Evolutionary conservation across 2,888 invertebrate genomes (phyloP), one percentile per base, ranked within the genome.

Genomic region (Sarcophaga carnaria): DNA sequence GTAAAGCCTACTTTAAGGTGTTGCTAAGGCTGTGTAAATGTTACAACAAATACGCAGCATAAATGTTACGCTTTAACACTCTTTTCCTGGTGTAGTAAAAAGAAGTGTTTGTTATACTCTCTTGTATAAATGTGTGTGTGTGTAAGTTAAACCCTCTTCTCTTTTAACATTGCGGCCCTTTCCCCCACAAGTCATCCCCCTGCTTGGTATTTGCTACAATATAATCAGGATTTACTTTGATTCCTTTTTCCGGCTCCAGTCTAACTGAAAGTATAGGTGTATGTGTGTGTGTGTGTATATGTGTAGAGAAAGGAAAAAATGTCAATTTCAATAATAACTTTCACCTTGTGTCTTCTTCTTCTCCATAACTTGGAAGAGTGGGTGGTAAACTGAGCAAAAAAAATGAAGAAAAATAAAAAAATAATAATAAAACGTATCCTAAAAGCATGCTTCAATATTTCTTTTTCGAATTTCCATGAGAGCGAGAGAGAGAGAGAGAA

Each of bases 321-420:
- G 89, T 89, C 89, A 89, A 88, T 89, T 88, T 83, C 87, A 88
- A 86, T 89, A 90, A 89, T 90, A 89, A 88, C 88, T 89, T 87
- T 88, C 88, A 88, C 88, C 89, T 88, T 79, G 87, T 85, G 67
- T 82, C 81, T 87, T 69, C 54, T 87, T 69, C 54, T 14, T 54
- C 54, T 3, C 14, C 2, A 4, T 17, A 54, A 54, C 54, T 4
- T 2, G 3, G 54, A 54, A 54, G 54, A 14, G 54, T 54, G 17
- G 54, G 14, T 49, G 49, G 49, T 8, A 37, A 37, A 37, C 37
- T 37, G 37, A 37, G 37, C 37, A 37, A 37, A 37, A 37, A 37
- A 71, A 59, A 37, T 45, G 12, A 76, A 59, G 54, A 12, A 78
- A 62, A 74, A 62, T 2, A 2, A 14, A 54, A 72, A 45, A 45